Base-by-base conservation (phyloP, 2,888 invertebrate genomes). In the Drosophila affinis region DNA sequence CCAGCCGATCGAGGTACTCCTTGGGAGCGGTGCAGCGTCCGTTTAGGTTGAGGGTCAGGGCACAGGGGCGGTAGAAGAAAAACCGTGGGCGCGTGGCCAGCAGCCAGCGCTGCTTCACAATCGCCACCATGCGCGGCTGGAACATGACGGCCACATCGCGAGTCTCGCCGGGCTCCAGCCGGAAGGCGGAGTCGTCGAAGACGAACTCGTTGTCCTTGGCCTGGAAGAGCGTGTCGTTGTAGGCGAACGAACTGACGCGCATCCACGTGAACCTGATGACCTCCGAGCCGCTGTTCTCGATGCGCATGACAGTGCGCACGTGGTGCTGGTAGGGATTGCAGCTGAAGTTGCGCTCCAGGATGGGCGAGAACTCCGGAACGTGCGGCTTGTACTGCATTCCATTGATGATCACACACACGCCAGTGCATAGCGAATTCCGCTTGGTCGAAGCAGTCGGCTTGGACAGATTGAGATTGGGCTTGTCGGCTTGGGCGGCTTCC, bases 71-170 rank as follows among this genome's bases (percentile, higher is more conserved):
- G 1, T 72, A 72, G 21, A 59, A 58, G 52, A 89, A 90, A 6
- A 86, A 77, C 0, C 51, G 57, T 0, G 91, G 91, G 3, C 64
- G 47, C 0, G 79, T 79, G 45, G 59, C 75, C 1, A 90, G 73
- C 12, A 83, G 24, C 91, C 91, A 91, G 21, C 86, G 78, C 17
- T 83, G 78, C 64, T 90, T 90, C 0, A 78, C 64, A 5, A 89
- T 75, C 45, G 75, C 75, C 9, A 90, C 90, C 3, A 60, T 72
- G 9, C 72, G 64, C 1, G 90, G 91, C 2, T 81, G 81, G 57
- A 79, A 90, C 9, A 81, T 62, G 0, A 90, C 84, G 0, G 59
- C 29, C 0, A 90, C 60, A 3, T 86, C 87, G 0, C 73, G 75
- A 0, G 34, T 12, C 5, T 78, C 84, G 1, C 90, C 87, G 0